Evolutionary conservation across 2,888 invertebrate species (phyloP).

Genomic region (Nephrotoma guestfalica): DNA sequence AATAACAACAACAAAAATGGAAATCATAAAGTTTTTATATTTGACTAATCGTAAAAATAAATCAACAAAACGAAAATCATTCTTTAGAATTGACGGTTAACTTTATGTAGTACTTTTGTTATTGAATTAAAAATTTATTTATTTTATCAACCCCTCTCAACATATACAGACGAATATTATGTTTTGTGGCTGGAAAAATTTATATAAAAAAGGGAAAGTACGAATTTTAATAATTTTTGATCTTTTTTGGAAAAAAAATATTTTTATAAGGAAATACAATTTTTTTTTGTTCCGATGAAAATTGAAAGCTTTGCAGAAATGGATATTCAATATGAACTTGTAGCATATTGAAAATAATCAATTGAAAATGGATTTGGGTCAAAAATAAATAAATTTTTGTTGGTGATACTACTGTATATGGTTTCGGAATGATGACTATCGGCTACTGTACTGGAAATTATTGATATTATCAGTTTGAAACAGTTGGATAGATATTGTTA

Average conservation of each 20-base stretch:
- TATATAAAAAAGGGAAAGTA: not conserved
- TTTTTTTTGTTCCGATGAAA: not conserved
- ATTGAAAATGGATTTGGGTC: not conserved
- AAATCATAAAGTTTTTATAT: not conserved
- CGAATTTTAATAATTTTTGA: not conserved
- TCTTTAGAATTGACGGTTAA: not conserved
- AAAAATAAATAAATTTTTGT: not conserved
- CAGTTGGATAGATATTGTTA: not conserved
- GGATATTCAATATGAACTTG: not conserved
- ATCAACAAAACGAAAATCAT: not conserved
- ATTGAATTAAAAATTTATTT: not conserved
- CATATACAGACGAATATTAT: not conserved
- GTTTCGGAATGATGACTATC: not conserved
- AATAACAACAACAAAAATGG: not conserved
- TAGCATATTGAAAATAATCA: not conserved
- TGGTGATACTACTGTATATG: not conserved
- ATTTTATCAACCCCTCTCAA: not conserved
- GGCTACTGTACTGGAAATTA: not conserved
- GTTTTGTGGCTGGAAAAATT: not conserved
- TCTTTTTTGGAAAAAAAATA: not conserved
- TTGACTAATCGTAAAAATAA: not conserved
- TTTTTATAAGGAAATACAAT: not conserved
- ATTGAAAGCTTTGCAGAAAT: not conserved
- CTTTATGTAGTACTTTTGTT: not conserved
- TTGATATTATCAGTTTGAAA: not conserved